Evolutionary conservation across 1,140 invertebrate species (phyloP).

Genomic region (Aphaenogaster rudis): DNA sequence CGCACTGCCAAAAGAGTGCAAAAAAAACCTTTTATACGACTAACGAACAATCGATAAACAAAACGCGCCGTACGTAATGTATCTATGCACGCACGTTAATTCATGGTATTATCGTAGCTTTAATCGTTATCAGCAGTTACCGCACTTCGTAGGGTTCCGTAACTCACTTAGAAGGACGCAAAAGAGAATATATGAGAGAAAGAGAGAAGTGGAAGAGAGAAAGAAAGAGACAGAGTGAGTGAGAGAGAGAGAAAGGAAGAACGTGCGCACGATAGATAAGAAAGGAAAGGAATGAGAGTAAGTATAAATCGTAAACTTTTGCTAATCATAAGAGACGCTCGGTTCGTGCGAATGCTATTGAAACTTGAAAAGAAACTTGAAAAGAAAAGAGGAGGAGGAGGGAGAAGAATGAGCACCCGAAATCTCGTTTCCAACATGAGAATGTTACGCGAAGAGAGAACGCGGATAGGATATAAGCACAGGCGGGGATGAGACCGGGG

Average conservation of each 20-base stretch:
- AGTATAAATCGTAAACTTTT: slow-evolving; percentile 64
- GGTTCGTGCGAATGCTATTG: slow-evolving; percentile 38
- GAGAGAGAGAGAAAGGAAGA: slow-evolving; percentile 20
- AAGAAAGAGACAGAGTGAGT: slow-evolving; percentile 10
- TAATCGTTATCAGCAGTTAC: slow-evolving; percentile 86
- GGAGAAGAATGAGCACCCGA: not conserved
- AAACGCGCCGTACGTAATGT: slow-evolving; percentile 76
- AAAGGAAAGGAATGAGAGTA: slow-evolving; percentile 39
- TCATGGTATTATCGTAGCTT: slow-evolving; percentile 86
- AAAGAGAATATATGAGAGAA: slow-evolving; percentile 49
- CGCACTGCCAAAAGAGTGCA: slow-evolving; percentile 62
- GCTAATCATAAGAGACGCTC: slow-evolving; percentile 61
- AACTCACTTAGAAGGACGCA: slow-evolving; percentile 82
- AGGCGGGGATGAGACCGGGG: slow-evolving; percentile 23
- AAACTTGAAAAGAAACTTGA: slow-evolving; percentile 24
- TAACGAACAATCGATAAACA: slow-evolving; percentile 74
- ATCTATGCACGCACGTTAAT: slow-evolving; percentile 85
- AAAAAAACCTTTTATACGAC: slow-evolving; percentile 78
- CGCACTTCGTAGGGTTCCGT: slow-evolving; percentile 85
- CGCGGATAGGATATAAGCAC: slow-evolving; percentile 12
- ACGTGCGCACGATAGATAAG: not conserved
- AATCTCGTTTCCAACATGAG: slow-evolving; percentile 57
- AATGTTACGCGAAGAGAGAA: slow-evolving; percentile 58
- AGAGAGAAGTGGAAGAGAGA: not conserved
- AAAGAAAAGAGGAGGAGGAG: not conserved